Evolutionary conservation across 2,888 invertebrate species (phyloP).

Genomic region (Chrysotoxum bicinctum): DNA sequence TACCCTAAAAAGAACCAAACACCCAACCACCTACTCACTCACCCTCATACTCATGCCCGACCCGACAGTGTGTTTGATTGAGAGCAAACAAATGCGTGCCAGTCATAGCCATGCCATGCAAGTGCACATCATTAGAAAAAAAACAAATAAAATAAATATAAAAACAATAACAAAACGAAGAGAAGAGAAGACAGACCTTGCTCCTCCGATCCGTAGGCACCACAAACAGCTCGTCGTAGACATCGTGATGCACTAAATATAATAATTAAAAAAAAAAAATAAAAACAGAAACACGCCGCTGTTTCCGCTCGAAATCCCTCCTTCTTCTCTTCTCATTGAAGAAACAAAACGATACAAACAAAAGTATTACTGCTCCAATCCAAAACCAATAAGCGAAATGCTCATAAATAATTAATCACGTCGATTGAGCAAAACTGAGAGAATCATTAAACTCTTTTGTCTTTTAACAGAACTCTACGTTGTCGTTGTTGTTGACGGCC

Average conservation of each 20-base stretch:
- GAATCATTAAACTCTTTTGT: slow-evolving; percentile 48
- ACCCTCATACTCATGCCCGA: neutral
- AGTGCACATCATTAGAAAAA: slow-evolving; percentile 51
- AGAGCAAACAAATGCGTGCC: slow-evolving; percentile 33
- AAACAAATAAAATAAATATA: slow-evolving; percentile 6
- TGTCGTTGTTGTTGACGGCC: neutral
- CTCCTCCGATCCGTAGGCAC: slow-evolving; percentile 47
- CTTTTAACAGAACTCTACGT: slow-evolving; percentile 22
- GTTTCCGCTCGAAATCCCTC: neutral
- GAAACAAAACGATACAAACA: neutral
- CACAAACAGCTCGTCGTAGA: slow-evolving; percentile 50
- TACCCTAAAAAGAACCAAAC: neutral
- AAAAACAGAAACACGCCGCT: slow-evolving; percentile 10
- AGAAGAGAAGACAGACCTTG: slow-evolving; percentile 53
- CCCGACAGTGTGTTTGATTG: neutral
- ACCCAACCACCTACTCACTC: neutral
- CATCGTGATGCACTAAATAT: slow-evolving; percentile 57
- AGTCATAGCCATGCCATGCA: slow-evolving; percentile 14
- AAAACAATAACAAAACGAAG: neutral
- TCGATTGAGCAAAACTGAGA: slow-evolving; percentile 37
- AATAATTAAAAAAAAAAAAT: slow-evolving; percentile 40
- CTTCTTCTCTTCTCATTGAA: neutral
- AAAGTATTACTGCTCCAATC: slow-evolving; percentile 25
- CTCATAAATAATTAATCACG: slow-evolving; percentile 66
- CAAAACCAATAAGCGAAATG: slow-evolving; percentile 35